Percentiles rank a stretch among this genome's conserved stretches.
phyloP scores from a whole-genome alignment of 2,113 vertebrate genomes.

The Acrocephalus arundinaceus region DNA sequence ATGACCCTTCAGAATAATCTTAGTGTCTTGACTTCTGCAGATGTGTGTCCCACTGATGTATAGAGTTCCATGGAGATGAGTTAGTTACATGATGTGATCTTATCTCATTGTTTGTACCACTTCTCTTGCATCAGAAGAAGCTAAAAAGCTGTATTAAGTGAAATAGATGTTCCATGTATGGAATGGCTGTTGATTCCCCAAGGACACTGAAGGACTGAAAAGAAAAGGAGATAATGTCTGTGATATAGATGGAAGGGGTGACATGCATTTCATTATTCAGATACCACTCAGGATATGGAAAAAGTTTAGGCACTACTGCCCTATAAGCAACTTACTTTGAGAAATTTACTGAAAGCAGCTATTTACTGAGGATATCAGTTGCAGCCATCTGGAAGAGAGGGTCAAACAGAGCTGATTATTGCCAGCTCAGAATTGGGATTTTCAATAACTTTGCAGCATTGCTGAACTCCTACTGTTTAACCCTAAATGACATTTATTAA shows the following conservation, averaged over 20 bases:
- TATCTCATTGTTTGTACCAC: not conserved
- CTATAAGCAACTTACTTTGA: conserved; percentile 14
- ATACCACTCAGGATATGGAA: not conserved
- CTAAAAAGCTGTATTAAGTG: not conserved
- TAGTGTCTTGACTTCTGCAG: not conserved
- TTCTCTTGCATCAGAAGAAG: not conserved
- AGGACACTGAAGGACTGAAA: not conserved
- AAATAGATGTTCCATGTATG: not conserved
- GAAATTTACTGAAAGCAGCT: conserved; percentile 58
- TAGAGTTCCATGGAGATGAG: not conserved
- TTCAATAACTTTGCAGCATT: conserved; percentile 52
- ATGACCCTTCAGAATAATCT: not conserved
- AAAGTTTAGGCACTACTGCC: conserved; percentile 39
- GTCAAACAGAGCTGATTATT: conserved; percentile 62
- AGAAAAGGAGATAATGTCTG: not conserved
- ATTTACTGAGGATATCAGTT: conserved; percentile 64
- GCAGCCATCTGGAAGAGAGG: conserved; percentile 27
- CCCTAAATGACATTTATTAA: conserved; percentile 63
- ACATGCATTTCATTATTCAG: not conserved
- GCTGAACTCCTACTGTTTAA: conserved; percentile 47
- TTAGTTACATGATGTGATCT: not conserved
- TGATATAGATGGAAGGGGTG: not conserved
- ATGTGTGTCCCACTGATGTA: not conserved
- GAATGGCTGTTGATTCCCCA: not conserved
- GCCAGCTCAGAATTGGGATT: conserved; percentile 20